These are phyloP conservation scores for Thereva unica DNA, from an alignment of 2,888 invertebrate genomes.

Conservation along the genomic window DNA sequence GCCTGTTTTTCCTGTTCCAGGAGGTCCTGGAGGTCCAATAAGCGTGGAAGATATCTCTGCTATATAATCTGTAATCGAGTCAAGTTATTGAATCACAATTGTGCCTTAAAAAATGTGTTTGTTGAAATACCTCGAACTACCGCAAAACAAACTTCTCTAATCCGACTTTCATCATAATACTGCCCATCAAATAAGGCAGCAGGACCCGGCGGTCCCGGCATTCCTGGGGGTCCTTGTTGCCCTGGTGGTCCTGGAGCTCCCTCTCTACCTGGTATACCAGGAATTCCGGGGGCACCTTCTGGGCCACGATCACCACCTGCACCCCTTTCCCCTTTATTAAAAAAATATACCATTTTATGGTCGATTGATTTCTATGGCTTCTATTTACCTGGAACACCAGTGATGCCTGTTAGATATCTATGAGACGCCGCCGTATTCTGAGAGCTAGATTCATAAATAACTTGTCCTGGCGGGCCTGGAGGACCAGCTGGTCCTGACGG, in stretches of 20 bases:
- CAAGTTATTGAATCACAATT: neutral
- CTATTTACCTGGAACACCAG: conserved; percentile 14
- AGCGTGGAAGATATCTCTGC: conserved; percentile 68
- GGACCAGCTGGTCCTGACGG: conserved; percentile 61
- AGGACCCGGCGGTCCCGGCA: conserved; percentile 51
- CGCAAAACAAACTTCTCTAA: conserved; percentile 79
- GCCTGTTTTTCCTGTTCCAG: conserved; percentile 61
- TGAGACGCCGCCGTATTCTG: conserved; percentile 19
- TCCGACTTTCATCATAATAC: conserved; percentile 61
- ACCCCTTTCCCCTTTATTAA: conserved; percentile 64
- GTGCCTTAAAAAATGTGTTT: neutral
- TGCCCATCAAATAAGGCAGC: conserved; percentile 61
- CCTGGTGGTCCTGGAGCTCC: conserved; percentile 60
- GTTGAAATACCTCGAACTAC: conserved; percentile 71
- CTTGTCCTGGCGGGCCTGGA: conserved; percentile 52
- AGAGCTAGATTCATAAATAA: conserved; percentile 40
- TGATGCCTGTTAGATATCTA: conserved; percentile 1
- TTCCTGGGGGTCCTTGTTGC: conserved; percentile 39
- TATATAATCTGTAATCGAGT: conserved; percentile 67
- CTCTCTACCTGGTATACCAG: conserved; percentile 65
- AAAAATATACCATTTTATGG: neutral
- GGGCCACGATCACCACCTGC: conserved; percentile 63
- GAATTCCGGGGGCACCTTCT: conserved; percentile 62
- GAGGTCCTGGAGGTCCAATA: conserved; percentile 50
- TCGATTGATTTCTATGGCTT: conserved; percentile 33